Evolutionary conservation across 1,140 invertebrate species (phyloP).

Genomic region (Conopomorpha cramerella): DNA sequence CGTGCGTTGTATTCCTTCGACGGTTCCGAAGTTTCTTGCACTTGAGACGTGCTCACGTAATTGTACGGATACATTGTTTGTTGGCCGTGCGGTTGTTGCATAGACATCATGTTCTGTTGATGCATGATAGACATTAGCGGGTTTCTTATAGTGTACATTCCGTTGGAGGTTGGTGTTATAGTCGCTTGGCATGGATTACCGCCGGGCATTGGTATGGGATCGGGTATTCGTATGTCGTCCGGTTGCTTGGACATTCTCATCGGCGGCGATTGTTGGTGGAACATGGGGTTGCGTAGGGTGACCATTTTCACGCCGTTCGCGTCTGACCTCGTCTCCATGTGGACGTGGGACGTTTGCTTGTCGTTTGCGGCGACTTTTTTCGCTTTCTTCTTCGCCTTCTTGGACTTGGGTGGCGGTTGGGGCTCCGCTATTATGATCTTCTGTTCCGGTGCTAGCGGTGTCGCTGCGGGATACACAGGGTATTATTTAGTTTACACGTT

Average conservation of each 20-base stretch:
- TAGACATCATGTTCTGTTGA: slow-evolving; percentile 34
- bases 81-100: slow-evolving; percentile 14
- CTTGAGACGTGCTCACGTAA: slow-evolving; percentile 20
- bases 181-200: slow-evolving; percentile 50
- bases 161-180: slow-evolving; percentile 52
- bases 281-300: slow-evolving; percentile 76
- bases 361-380: slow-evolving; percentile 28
- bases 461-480: slow-evolving; percentile 10
- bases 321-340: slow-evolving; percentile 13
- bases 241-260: slow-evolving; percentile 46
- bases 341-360: slow-evolving; percentile 5
- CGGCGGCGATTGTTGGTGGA: slow-evolving; percentile 54
- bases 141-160: slow-evolving; percentile 81
- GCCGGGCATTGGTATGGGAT: slow-evolving; percentile 53
- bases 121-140: slow-evolving; percentile 62
- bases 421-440: slow-evolving; percentile 18
- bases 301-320: slow-evolving; percentile 75
- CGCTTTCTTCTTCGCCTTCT: slow-evolving; percentile 49
- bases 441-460: no score
- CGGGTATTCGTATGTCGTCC: slow-evolving; percentile 57
- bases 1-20: slow-evolving; percentile 22
- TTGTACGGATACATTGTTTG: slow-evolving; percentile 20
- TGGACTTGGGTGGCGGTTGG: slow-evolving; percentile 20
- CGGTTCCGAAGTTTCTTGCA: slow-evolving; percentile 12
- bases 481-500: no score